phyloP scores from a whole-genome alignment of 2,113 vertebrate species.

The Himantopus leucocephalus region DNA sequence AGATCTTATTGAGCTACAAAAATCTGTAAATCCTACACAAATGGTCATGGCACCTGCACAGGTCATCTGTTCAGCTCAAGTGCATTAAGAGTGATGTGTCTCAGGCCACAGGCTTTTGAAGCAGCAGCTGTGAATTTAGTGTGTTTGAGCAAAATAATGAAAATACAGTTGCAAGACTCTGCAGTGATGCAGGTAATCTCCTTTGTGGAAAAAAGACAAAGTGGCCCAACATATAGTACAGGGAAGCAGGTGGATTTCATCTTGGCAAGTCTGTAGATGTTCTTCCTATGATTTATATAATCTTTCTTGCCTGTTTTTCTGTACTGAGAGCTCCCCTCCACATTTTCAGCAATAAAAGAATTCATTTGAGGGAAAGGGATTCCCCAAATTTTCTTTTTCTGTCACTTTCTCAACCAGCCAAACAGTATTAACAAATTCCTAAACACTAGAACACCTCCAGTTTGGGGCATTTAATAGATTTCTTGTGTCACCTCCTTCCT shows the following conservation, averaged over 20 bases:
- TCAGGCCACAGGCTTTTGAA: background rate
- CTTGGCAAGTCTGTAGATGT: background rate
- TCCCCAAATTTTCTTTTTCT: background rate
- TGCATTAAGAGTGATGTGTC: background rate
- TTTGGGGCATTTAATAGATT: background rate
- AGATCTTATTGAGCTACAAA: background rate
- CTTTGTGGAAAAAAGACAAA: background rate
- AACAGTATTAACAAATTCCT: background rate
- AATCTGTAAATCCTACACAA: background rate
- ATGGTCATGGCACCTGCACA: background rate
- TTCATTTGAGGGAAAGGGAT: background rate
- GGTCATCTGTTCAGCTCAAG: background rate
- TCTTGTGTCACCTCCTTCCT: background rate
- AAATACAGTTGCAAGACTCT: background rate
- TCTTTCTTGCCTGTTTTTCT: background rate
- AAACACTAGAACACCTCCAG: background rate
- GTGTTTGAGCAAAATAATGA: background rate
- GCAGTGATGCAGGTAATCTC: background rate
- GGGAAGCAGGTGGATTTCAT: background rate
- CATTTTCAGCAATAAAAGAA: background rate
- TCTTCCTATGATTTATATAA: background rate
- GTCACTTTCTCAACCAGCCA: background rate
- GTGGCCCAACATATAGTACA: rapidly evolving
- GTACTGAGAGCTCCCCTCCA: rapidly evolving
- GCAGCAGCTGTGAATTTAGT: background rate